Percentiles rank a stretch among this genome's conserved stretches.
Conservation (phyloP, 2,888 invertebrate genomes). For the Junonia oenone region DNA sequence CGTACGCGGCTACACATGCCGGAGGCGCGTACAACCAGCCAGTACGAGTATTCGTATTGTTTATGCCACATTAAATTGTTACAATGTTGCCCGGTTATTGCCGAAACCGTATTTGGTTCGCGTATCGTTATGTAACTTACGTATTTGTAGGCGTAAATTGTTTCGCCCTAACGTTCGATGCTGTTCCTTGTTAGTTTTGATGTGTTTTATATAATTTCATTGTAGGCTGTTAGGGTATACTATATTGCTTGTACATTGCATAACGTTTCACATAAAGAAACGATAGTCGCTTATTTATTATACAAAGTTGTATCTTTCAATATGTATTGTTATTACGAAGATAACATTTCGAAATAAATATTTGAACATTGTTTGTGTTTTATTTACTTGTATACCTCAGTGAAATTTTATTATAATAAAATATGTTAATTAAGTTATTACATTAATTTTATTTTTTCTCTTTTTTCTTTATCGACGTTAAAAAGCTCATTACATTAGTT, state of each 20-base stretch:
- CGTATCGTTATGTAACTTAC: constrained; percentile 57
- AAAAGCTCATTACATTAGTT: constrained; percentile 6
- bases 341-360: too few relatives aligned
- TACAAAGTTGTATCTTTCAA: too few relatives aligned
- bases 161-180: constrained; percentile 33
- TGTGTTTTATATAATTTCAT: constrained; percentile 39
- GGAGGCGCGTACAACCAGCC: constrained; percentile 54
- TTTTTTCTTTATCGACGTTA: not conserved
- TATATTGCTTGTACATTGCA: not conserved
- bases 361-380: too few relatives aligned
- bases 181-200: constrained; percentile 51
- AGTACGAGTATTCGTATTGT: constrained; percentile 70
- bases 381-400: too few relatives aligned
- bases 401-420: too few relatives aligned
- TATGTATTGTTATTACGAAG: too few relatives aligned
- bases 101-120: constrained; percentile 74
- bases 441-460: too few relatives aligned
- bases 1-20: constrained; percentile 63
- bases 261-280: not conserved
- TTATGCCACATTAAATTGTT: constrained; percentile 77
- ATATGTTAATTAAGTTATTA: too few relatives aligned
- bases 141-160: constrained; percentile 64
- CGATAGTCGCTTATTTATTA: too few relatives aligned
- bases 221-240: constrained; percentile 13
- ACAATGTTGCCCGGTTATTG: constrained; percentile 76